phyloP scores from a whole-genome alignment of 2,888 invertebrate species.

The Alitta virens region DNA sequence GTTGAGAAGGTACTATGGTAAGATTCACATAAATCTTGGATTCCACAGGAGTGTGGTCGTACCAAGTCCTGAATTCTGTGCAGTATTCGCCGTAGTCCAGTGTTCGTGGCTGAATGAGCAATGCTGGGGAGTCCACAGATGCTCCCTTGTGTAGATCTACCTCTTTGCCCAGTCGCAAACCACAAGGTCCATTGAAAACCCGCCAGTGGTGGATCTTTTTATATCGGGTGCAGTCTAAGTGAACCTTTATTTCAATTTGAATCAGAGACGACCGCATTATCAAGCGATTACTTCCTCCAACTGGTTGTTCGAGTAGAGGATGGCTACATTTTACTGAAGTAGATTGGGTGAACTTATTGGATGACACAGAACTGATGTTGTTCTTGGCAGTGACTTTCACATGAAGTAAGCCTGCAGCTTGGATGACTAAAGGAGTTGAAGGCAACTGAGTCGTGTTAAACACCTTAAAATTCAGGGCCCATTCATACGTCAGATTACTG shows the following conservation, averaged over 20 bases:
- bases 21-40: background rate
- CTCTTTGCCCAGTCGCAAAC: background rate
- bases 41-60: background rate
- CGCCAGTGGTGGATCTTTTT: constrained; percentile 1
- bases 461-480: background rate
- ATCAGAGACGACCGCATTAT: background rate
- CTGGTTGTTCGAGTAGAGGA: background rate
- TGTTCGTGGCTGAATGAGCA: background rate
- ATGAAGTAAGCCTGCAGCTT: background rate
- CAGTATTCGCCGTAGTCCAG: background rate
- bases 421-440: background rate
- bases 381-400: constrained; percentile 5
- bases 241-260: constrained; percentile 3
- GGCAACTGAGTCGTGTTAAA: background rate
- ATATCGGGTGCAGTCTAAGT: constrained; percentile 3
- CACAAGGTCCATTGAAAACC: background rate
- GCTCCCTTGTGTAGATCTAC: background rate
- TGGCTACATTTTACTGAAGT: constrained; percentile 1
- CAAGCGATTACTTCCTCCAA: background rate
- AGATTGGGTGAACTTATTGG: background rate
- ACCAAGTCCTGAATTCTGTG: background rate
- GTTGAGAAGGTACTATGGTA: background rate
- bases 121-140: background rate
- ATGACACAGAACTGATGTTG: background rate
- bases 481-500: background rate